Percentiles rank a stretch among this genome's conserved stretches.
Conservation (phyloP, 1,140 invertebrate genomes). For the Scaptomyza pallida region DNA sequence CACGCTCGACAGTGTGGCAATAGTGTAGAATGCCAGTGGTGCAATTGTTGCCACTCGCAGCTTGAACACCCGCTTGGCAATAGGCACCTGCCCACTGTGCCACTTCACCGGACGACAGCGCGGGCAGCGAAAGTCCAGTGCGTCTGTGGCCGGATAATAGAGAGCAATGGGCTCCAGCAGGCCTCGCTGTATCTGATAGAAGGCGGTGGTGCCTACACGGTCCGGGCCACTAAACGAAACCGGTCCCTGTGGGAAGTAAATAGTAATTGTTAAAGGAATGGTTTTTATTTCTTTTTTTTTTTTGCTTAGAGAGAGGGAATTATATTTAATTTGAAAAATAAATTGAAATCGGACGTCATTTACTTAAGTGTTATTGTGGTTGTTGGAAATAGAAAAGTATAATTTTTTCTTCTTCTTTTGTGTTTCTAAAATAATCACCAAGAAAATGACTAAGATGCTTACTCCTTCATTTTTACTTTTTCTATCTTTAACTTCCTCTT, state of each 20-base stretch:
- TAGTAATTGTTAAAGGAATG: neutral
- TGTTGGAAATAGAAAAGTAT: neutral
- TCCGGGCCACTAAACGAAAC: conserved; percentile 94
- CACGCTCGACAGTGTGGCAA: conserved; percentile 88
- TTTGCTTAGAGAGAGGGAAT: no score
- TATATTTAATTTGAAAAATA: neutral
- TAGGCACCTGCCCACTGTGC: conserved; percentile 90
- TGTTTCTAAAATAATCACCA: no score
- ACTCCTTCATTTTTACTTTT: neutral
- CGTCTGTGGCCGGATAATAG: conserved; percentile 88
- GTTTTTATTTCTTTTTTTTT: no score
- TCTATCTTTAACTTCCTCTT: neutral
- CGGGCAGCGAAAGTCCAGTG: conserved; percentile 89
- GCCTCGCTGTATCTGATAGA: conserved; percentile 93
- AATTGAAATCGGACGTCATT: neutral
- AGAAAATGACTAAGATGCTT: neutral
- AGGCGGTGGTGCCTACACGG: conserved; percentile 91
- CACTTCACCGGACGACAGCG: conserved; percentile 89
- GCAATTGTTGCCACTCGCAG: conserved; percentile 90
- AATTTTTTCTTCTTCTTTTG: neutral
- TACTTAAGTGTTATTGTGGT: neutral
- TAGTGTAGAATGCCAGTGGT: conserved; percentile 89
- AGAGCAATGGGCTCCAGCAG: conserved; percentile 89
- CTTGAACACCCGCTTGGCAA: conserved; percentile 89
- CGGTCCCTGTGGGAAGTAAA: conserved; percentile 88